Conservation (phyloP, 2,797 vertebrate genomes). For the Eidolon dupreanum region DNA sequence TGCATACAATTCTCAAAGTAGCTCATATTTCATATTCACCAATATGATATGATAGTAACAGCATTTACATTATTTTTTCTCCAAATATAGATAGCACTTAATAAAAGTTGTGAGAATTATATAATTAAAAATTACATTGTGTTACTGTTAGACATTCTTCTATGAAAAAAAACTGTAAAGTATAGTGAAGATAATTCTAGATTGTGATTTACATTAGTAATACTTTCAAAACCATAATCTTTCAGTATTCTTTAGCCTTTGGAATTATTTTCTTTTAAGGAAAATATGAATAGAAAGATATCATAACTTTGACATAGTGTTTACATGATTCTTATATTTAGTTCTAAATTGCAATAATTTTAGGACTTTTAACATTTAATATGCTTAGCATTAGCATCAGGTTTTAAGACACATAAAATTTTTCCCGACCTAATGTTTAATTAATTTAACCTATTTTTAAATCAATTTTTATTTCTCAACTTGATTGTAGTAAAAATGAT, state of each 20-base stretch:
- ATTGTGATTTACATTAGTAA: constrained; percentile 45
- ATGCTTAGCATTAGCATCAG: neutral
- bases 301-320: neutral
- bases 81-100: constrained; percentile 33
- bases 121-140: constrained; percentile 41
- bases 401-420: neutral
- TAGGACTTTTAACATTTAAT: neutral
- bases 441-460: neutral
- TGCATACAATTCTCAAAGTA: neutral
- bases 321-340: neutral
- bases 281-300: constrained; percentile 19
- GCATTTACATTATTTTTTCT: constrained; percentile 43
- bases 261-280: neutral
- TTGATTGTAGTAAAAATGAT: neutral
- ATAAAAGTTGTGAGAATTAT: constrained; percentile 37
- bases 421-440: neutral
- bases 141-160: neutral
- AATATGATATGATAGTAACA: neutral
- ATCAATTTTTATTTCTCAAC: neutral
- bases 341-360: neutral
- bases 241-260: constrained; percentile 45
- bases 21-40: constrained; percentile 7
- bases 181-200: constrained; percentile 36
- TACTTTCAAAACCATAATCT: neutral
- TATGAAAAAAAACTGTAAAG: neutral